Evolutionary conservation across 2,888 invertebrate genomes (phyloP), one percentile per base, ranked within the genome.

Genomic region (Protodeltote pygarga): DNA sequence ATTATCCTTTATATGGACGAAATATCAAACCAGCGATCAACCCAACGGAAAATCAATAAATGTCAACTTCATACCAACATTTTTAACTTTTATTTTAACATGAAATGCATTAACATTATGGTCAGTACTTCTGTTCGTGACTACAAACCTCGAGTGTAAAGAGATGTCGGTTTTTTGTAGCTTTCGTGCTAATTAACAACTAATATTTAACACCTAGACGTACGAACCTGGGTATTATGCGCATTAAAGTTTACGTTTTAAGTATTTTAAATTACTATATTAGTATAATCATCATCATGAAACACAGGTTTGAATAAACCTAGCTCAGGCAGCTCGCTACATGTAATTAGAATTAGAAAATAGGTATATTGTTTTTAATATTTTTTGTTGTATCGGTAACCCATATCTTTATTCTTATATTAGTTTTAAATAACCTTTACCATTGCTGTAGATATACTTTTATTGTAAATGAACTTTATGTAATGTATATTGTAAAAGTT

Each of bases 111-210:
- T 68, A 40, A 46, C 58, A 61, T 67, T 62, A 53, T 49, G 49
- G 52, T 37, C 45, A 41, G 39, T 57, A 40, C 42, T 47, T 59
- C 37, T 40, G 62, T 62, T 70, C 76, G 68, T 76, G 77, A 77
- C 77, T 70, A 50, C 61, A 59, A 67, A 50, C 65, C 71, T 58
- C 68, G 44, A 32, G 69, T 73, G 75, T 74, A 71, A 61, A 65
- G 71, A 75, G 72, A 76, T 75, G 79, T 81, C 81, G 64, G 50
- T 65, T 74, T 75, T 76, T 75, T 66, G 34, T 50, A 31, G 48
- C 38, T 39, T 62, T 66, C 45, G 53, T 47, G 47, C 48, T 68
- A 71, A 73, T 75, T 73, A 74, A 59, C 14, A 50, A 41, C 48
- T n/a, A 45, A 50, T 69, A 52, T 63, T 63, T 55, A 55, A 53